A percentile compares a stretch with the other conserved stretches of the same genome.
Conservation (phyloP, 2,888 invertebrate species). For the Uropetala carovei region DNA sequence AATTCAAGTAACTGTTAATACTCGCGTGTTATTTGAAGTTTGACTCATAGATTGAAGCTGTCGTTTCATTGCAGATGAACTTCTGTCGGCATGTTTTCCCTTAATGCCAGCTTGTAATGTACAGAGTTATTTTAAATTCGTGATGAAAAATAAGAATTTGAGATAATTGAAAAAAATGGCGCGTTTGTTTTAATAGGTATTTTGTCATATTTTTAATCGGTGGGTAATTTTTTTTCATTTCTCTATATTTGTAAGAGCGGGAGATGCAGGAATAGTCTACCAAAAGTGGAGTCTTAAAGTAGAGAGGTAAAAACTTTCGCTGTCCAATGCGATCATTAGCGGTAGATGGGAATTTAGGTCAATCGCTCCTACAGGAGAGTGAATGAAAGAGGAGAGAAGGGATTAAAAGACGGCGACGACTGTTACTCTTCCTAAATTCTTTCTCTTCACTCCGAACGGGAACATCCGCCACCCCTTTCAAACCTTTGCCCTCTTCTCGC, state of each 20-base stretch:
- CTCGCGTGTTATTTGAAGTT: no score
- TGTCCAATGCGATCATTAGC: neutral
- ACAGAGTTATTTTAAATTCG: no score
- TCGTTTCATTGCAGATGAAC: no score
- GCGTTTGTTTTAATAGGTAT: neutral
- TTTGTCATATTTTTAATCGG: no score
- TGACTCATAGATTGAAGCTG: no score
- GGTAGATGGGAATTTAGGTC: conserved; percentile 28
- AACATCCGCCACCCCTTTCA: neutral
- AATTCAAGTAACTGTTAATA: no score
- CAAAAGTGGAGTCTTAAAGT: neutral
- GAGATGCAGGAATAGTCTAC: no score
- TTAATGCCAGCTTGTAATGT: no score
- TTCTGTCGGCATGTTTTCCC: no score
- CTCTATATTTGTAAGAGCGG: no score
- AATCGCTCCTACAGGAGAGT: neutral
- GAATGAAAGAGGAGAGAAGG: neutral
- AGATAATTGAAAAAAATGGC: neutral
- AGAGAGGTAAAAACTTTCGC: neutral
- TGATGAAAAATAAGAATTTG: no score
- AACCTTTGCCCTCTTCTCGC: neutral
- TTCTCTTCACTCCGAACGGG: neutral
- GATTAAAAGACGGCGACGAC: neutral
- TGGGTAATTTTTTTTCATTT: no score
- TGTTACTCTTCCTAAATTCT: conserved; percentile 30